Evolutionary conservation across 2,888 invertebrate species (phyloP), one percentile per base, ranked within the genome.

Genomic region (Drosophila ustulata): DNA sequence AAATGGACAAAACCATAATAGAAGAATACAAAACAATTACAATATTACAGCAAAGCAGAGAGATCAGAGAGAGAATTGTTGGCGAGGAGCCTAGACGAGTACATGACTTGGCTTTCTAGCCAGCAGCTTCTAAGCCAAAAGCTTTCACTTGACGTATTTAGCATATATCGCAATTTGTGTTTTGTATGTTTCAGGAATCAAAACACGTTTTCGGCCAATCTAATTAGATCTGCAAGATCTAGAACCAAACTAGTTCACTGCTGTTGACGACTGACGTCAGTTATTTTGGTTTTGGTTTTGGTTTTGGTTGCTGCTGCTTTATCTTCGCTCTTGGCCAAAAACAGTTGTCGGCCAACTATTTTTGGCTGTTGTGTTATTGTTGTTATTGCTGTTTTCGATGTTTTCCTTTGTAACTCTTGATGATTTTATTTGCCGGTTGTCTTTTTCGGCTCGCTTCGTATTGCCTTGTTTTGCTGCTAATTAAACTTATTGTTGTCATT

Each of bases 191-290:
- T 61, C 25, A 41, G 58, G 46, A 79, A 57, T 34, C 56, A 65
- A 74, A 80, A 74, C 74, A 80, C 64, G 71, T 79, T 86, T 73
- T 18, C 50, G 58, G 4, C 66, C 73, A 79, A 79, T 77, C 71
- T 81, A 83, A 83, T 83, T 83, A 81, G 87, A 83, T 83, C 77
- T 83, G 61, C 72, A 69, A 79, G 71, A 75, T 49, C 53, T 46
- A 39, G 59, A 64, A 69, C 6, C 47, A 57, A 79, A 83, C 83
- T 86, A 83, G 87, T 86, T 86, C 83, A 81, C 58, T 66, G 18
- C 49, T 49, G 51, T 43, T 18, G 34, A 30, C 39, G 34, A 30
- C 39, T 78, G 75, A 78, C 75, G 78, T 78, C 78, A 78, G 58
- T 66, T 43, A 37, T 32, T 41, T 45, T 8, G 64, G 65, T 63